Evolutionary conservation across 1,140 invertebrate species (phyloP).

Genomic region (Psix sp.): DNA sequence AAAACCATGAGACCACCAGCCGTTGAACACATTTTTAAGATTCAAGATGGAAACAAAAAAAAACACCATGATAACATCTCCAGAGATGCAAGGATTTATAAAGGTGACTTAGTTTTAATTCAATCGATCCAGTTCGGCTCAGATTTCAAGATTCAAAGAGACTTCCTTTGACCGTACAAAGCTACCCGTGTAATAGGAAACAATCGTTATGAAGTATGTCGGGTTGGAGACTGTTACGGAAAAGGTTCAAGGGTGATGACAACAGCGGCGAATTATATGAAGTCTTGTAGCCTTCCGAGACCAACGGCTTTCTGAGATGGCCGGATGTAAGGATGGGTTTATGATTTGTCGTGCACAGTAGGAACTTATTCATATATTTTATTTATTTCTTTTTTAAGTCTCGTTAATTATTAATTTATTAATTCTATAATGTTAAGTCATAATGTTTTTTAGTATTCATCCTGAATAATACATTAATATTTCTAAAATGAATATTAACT

Average conservation of each 20-base stretch:
- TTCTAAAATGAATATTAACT: no score
- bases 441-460: no score
- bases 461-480: no score
- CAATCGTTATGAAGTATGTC: constrained; percentile 50
- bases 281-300: constrained; percentile 15
- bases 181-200: constrained; percentile 48
- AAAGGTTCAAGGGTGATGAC: constrained; percentile 8
- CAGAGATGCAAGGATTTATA: constrained; percentile 35
- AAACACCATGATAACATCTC: constrained; percentile 55
- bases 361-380: no score
- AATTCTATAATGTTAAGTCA: no score
- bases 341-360: no score
- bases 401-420: no score
- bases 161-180: constrained; percentile 70
- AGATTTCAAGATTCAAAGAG: constrained; percentile 65
- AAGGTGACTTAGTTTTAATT: constrained; percentile 31
- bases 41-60: constrained; percentile 48
- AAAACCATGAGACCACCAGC: neutral
- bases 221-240: neutral
- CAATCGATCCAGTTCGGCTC: constrained; percentile 10
- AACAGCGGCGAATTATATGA: constrained; percentile 16
- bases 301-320: constrained; percentile 21
- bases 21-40: constrained; percentile 20
- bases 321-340: constrained; percentile 17
- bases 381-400: no score